Conservation (phyloP, 1,140 invertebrate genomes). For the Phymorhynchus buccinoides region DNA sequence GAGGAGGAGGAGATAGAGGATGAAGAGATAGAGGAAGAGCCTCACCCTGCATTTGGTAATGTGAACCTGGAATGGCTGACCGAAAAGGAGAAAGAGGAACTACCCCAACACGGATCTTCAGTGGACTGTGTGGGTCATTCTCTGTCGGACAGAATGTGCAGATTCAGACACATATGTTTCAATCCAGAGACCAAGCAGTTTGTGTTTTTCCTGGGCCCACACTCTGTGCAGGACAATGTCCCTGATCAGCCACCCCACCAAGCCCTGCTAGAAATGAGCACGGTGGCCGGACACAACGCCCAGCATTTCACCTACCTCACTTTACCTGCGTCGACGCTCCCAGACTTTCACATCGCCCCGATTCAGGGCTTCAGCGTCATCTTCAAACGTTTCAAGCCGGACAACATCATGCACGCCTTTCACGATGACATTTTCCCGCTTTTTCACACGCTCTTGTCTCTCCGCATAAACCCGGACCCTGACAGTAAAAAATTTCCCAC, state of each 20-base stretch:
- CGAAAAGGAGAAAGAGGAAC: neutral
- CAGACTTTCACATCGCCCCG: constrained; percentile 42
- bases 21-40: neutral
- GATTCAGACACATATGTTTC: constrained; percentile 73
- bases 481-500: constrained; percentile 8
- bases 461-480: constrained; percentile 30
- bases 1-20: constrained; percentile 1
- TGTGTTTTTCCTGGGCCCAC: constrained; percentile 65
- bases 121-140: constrained; percentile 62
- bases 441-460: constrained; percentile 68
- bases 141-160: constrained; percentile 62
- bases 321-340: constrained; percentile 55
- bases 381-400: constrained; percentile 75
- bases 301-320: constrained; percentile 65
- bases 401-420: constrained; percentile 78
- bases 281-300: constrained; percentile 70
- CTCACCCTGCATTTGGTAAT: neutral
- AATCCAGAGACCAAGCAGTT: constrained; percentile 62
- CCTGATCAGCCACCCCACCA: constrained; percentile 52
- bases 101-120: constrained; percentile 52
- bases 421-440: constrained; percentile 78
- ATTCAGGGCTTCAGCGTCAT: constrained; percentile 58
- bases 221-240: constrained; percentile 57
- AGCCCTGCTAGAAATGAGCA: constrained; percentile 66
- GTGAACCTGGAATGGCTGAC: neutral